phyloP scores from a whole-genome alignment of 1,140 invertebrate genomes.

The Gonioctena quinquepunctata region DNA sequence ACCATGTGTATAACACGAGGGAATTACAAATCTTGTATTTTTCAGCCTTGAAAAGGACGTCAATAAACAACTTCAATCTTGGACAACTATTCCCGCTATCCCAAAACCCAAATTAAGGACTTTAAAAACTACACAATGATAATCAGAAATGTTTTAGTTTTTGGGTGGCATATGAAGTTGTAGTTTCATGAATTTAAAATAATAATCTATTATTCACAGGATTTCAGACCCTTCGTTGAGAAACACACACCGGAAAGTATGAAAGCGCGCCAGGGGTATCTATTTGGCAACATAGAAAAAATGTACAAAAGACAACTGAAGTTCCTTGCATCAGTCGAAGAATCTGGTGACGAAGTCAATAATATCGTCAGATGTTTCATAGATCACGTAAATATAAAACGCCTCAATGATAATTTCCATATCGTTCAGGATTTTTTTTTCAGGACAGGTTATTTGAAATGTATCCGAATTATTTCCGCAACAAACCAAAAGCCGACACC shows the following conservation, averaged over 20 bases:
- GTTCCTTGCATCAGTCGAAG: constrained; percentile 29
- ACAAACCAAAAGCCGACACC: constrained; percentile 41
- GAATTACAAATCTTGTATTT: too few relatives aligned
- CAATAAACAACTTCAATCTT: too few relatives aligned
- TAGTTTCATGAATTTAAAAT: too few relatives aligned
- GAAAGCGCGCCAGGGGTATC: constrained; percentile 6
- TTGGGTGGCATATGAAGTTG: too few relatives aligned
- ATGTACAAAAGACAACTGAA: constrained; percentile 33
- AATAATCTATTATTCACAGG: neutral
- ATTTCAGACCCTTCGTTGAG: constrained; percentile 23
- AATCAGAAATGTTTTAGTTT: too few relatives aligned
- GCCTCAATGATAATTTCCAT: neutral
- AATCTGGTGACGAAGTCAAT: constrained; percentile 28
- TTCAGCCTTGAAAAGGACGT: too few relatives aligned
- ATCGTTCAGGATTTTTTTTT: constrained; percentile 23
- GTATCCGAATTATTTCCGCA: constrained; percentile 45
- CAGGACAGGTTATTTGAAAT: constrained; percentile 42
- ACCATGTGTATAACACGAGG: too few relatives aligned
- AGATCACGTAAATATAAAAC: constrained; percentile 30
- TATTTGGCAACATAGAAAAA: constrained; percentile 42
- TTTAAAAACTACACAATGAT: too few relatives aligned
- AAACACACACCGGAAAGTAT: constrained; percentile 17
- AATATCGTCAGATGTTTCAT: constrained; percentile 35
- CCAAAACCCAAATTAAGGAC: too few relatives aligned
- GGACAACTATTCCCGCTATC: too few relatives aligned